Conservation (phyloP, 2,888 invertebrate genomes). For the Limnephilus marmoratus region DNA sequence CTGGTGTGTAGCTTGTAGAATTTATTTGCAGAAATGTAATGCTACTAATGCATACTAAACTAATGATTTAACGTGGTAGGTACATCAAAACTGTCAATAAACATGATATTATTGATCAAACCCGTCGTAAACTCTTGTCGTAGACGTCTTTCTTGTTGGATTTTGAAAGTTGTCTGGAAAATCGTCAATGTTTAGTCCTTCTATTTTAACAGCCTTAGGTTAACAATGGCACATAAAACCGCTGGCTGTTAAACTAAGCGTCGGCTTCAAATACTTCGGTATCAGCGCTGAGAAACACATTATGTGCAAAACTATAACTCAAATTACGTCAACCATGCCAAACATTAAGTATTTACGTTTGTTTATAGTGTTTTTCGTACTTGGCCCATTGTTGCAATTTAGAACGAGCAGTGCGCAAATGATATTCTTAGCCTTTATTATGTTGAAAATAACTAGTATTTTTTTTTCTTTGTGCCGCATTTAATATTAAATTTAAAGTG, state of each 20-base stretch:
- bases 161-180: background rate
- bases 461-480: background rate
- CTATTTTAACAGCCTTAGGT: background rate
- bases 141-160: background rate
- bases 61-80: background rate
- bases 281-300: background rate
- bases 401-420: background rate
- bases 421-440: background rate
- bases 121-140: background rate
- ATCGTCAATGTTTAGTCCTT: background rate
- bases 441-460: background rate
- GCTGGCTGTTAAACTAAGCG: background rate
- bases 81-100: background rate
- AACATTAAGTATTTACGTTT: background rate
- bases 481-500: background rate
- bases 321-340: background rate
- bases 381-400: constrained; percentile 2
- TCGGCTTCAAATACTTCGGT: background rate
- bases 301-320: background rate
- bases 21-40: background rate
- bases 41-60: background rate
- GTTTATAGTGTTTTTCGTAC: background rate
- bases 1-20: background rate
- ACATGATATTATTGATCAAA: constrained; percentile 2
- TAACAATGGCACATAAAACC: background rate